phyloP scores from a whole-genome alignment of 2,113 vertebrate genomes.

The Barbus barbus region DNA sequence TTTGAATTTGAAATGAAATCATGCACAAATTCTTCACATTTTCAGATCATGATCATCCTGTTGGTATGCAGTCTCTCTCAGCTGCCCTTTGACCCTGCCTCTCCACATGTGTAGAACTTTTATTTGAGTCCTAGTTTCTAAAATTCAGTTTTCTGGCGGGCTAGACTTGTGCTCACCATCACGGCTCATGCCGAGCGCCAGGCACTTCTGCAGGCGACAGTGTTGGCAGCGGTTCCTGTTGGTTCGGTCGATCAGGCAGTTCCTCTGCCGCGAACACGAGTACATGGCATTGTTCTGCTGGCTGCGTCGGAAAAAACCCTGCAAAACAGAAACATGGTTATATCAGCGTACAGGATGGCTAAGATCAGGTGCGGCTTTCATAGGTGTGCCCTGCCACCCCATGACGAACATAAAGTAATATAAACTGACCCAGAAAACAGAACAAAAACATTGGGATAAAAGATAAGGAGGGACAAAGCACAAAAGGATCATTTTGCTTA shows the following conservation, averaged over 20 bases:
- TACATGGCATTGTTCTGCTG: constrained; percentile 93
- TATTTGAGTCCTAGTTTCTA: constrained; percentile 67
- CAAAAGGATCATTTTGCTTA: neutral
- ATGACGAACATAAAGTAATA: constrained; percentile 5
- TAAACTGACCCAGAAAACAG: constrained; percentile 23
- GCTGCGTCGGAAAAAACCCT: constrained; percentile 91
- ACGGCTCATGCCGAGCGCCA: constrained; percentile 89
- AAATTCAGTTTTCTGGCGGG: constrained; percentile 70
- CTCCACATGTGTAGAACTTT: neutral
- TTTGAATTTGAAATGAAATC: neutral
- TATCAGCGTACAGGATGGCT: neutral
- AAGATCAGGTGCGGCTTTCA: neutral
- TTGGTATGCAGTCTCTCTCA: neutral
- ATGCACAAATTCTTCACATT: neutral
- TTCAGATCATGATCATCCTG: neutral
- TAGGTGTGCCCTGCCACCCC: neutral
- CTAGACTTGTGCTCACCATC: constrained; percentile 82
- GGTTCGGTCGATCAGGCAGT: constrained; percentile 89
- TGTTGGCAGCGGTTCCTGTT: constrained; percentile 94
- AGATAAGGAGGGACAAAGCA: neutral
- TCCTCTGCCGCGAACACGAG: constrained; percentile 90
- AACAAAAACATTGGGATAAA: constrained; percentile 1
- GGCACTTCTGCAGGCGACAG: constrained; percentile 91
- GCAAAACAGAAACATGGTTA: neutral
- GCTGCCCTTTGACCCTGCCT: constrained; percentile 18